Conservation (phyloP, 2,888 invertebrate genomes). For the Nemurella pictetii region DNA sequence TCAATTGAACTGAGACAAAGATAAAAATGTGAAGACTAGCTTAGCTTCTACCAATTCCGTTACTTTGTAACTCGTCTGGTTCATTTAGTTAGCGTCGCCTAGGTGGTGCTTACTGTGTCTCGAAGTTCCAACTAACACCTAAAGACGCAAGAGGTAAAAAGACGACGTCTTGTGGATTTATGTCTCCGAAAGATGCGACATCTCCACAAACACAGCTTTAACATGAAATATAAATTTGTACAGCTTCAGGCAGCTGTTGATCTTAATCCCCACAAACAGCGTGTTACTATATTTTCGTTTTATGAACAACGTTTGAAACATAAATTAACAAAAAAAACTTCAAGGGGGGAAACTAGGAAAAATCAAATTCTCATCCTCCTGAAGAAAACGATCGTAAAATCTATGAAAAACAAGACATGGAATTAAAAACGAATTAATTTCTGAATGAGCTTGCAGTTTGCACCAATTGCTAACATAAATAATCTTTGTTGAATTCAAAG, state of each 20-base stretch:
- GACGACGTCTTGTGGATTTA: too few species aligned
- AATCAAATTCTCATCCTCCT: too few species aligned
- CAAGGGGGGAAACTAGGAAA: background rate
- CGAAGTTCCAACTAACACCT: too few species aligned
- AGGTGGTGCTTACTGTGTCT: too few species aligned
- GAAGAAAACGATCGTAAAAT: too few species aligned
- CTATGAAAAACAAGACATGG: background rate
- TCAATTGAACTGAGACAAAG: too few species aligned
- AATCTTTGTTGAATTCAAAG: background rate
- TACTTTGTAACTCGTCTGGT: too few species aligned
- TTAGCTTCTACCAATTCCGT: too few species aligned
- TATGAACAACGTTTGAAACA: background rate
- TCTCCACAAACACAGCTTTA: background rate
- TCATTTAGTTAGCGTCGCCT: too few species aligned
- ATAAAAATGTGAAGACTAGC: too few species aligned
- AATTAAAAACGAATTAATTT: background rate
- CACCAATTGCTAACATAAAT: background rate
- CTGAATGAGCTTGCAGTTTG: background rate
- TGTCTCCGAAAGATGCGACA: background rate
- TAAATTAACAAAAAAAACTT: background rate
- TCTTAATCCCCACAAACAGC: background rate
- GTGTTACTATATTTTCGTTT: background rate
- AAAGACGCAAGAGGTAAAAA: too few species aligned
- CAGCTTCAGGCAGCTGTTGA: background rate
- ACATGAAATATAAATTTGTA: background rate